phyloP scores from a whole-genome alignment of 2,797 vertebrate species.

The Hydrolagus colliei region DNA sequence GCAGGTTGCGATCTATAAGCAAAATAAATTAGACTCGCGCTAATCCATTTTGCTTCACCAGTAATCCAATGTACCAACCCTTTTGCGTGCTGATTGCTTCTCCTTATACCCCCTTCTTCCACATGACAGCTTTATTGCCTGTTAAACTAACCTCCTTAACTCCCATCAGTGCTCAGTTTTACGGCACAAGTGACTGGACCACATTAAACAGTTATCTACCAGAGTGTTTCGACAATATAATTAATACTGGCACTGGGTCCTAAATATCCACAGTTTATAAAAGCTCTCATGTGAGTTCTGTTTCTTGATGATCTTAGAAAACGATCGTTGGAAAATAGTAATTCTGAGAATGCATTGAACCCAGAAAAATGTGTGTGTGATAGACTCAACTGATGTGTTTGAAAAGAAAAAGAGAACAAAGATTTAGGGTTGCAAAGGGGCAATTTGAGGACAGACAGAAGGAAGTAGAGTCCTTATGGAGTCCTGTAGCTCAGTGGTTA shows the following conservation, averaged over 20 bases:
- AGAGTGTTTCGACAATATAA: not conserved
- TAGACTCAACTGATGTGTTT: not conserved
- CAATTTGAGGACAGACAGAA: too few species aligned
- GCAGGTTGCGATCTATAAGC: not conserved
- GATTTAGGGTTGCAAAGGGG: too few species aligned
- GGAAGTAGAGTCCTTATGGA: too few species aligned
- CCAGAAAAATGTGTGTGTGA: not conserved
- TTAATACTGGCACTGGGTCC: not conserved
- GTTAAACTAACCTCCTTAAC: slow-evolving; percentile 1
- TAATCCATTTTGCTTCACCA: not conserved
- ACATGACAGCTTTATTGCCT: slow-evolving; percentile 1
- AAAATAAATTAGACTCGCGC: slow-evolving; percentile 22
- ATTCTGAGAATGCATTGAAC: not conserved
- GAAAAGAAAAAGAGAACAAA: too few species aligned
- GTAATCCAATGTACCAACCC: not conserved
- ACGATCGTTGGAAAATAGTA: not conserved
- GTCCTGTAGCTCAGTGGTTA: too few species aligned
- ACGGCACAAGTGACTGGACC: not conserved
- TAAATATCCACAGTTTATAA: not conserved
- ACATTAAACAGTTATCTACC: not conserved
- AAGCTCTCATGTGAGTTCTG: not conserved
- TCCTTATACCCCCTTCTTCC: too few species aligned
- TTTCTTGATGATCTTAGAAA: not conserved
- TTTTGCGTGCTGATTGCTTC: slow-evolving; percentile 15
- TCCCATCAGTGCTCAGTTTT: not conserved